A percentile compares a stretch with the other conserved stretches of the same genome.
phyloP scores from a whole-genome alignment of 2,797 vertebrate species.

The Holocentrus rufus region DNA sequence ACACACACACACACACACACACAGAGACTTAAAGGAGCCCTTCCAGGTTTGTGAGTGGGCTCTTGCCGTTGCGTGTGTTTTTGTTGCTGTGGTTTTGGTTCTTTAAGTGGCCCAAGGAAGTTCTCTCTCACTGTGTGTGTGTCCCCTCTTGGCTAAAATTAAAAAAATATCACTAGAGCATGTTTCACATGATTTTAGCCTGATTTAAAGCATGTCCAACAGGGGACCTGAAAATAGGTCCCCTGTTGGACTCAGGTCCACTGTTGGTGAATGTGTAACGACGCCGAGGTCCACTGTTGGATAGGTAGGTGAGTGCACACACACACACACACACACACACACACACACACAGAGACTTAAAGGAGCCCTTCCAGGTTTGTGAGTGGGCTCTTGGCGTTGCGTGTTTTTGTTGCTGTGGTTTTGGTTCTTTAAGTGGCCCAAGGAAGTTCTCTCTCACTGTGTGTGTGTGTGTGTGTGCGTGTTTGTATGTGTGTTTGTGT shows the following conservation, averaged over 20 bases:
- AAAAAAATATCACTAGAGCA: too few relatives aligned
- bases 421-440: background rate
- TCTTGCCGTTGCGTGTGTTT: background rate
- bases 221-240: too few relatives aligned
- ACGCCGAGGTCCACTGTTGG: too few relatives aligned
- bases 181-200: too few relatives aligned
- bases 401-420: background rate
- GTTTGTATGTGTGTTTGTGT: constrained; percentile 2
- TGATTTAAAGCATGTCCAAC: too few relatives aligned
- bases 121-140: background rate
- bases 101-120: too few relatives aligned
- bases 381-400: background rate
- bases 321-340: background rate
- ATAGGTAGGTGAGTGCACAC: too few relatives aligned
- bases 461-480: constrained; percentile 1
- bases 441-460: too few relatives aligned
- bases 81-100: background rate
- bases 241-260: too few relatives aligned
- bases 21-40: background rate
- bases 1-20: background rate
- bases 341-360: background rate
- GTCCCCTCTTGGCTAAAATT: too few relatives aligned
- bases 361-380: background rate
- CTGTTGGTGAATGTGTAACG: too few relatives aligned
- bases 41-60: background rate